phyloP scores from a whole-genome alignment of 1,140 invertebrate genomes.

The Adelges cooleyi region DNA sequence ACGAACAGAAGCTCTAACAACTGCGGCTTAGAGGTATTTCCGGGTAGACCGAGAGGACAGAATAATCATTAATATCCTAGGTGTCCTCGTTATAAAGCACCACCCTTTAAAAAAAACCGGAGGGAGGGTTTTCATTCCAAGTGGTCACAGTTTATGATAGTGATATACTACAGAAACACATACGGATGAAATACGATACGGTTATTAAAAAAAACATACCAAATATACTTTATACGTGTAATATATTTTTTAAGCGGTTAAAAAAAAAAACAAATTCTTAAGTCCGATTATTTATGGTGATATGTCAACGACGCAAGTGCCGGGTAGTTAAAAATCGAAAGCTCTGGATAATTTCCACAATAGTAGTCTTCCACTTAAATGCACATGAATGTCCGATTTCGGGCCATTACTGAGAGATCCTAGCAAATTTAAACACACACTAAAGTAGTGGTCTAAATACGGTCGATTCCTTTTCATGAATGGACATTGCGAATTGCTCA shows the following conservation, averaged over 20 bases:
- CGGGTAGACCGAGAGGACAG: too few species aligned
- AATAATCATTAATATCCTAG: neutral
- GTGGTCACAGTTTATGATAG: neutral
- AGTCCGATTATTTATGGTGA: neutral
- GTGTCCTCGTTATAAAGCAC: neutral
- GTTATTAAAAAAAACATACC: too few species aligned
- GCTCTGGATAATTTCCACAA: neutral
- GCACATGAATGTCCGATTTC: neutral
- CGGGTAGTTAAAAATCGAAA: slow-evolving; percentile 6
- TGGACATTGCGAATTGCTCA: too few species aligned
- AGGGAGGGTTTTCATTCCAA: neutral
- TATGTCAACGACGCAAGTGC: neutral
- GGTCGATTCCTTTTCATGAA: too few species aligned
- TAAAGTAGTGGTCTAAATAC: too few species aligned
- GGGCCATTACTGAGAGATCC: neutral
- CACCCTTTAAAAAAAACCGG: neutral
- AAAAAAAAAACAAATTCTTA: neutral
- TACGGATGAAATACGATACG: neutral
- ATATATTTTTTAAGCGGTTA: too few species aligned
- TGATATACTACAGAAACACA: neutral
- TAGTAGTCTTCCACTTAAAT: neutral
- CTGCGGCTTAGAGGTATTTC: too few species aligned
- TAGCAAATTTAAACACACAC: too few species aligned
- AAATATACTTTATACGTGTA: too few species aligned
- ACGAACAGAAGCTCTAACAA: too few species aligned